Percentiles rank a stretch among this genome's conserved stretches.
Conservation (phyloP, 2,888 invertebrate genomes). For the Unio pictorum region DNA sequence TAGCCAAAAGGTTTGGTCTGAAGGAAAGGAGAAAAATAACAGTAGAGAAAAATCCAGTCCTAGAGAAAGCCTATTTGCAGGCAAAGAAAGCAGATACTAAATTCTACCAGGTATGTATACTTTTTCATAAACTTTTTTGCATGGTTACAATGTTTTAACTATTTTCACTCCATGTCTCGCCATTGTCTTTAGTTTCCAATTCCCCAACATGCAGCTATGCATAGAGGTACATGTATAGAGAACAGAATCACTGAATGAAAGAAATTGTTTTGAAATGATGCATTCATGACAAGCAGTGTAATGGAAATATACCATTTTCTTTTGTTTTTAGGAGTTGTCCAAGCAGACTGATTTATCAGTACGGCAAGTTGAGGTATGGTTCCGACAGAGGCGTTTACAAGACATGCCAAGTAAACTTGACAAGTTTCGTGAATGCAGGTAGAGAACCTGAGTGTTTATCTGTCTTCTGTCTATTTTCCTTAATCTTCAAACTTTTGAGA, state of each 20-base stretch:
- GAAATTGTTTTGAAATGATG: constrained; percentile 3
- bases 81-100: constrained; percentile 11
- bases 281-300: constrained; percentile 3
- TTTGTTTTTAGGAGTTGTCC: constrained; percentile 78
- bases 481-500: not conserved
- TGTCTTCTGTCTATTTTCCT: not conserved
- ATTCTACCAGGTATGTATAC: no score
- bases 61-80: constrained; percentile 82
- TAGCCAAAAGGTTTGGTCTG: constrained; percentile 25
- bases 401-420: constrained; percentile 89
- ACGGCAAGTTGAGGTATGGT: constrained; percentile 92
- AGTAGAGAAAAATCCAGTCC: constrained; percentile 80
- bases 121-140: no score
- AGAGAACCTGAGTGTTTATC: constrained; percentile 1
- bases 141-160: no score
- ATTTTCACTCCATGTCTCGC: no score
- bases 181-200: no score
- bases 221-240: not conserved
- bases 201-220: no score
- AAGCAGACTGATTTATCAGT: constrained; percentile 88
- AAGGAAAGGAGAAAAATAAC: constrained; percentile 69
- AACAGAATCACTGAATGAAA: constrained; percentile 2
- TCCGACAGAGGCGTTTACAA: constrained; percentile 84
- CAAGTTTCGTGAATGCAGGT: constrained; percentile 91
- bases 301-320: constrained; percentile 2